Evolutionary conservation across 2,113 vertebrate genomes (phyloP).

Genomic region (Megaleporinus macrocephalus): DNA sequence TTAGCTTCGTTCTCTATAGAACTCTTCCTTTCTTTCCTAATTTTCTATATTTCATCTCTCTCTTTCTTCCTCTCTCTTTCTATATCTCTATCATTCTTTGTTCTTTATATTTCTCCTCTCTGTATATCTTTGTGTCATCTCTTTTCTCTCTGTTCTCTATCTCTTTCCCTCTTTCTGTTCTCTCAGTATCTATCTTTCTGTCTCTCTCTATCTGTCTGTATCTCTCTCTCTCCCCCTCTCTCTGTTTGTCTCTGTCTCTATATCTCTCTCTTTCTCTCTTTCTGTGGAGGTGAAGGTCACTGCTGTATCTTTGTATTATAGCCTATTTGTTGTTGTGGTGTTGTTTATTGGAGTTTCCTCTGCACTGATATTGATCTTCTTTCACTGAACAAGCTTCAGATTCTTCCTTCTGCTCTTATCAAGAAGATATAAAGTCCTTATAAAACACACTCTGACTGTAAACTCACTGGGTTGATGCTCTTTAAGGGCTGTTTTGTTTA

Average conservation of each 20-base stretch:
- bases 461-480: too few relatives aligned
- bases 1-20: too few relatives aligned
- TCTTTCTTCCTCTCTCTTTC: slow-evolving; percentile 33
- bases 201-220: slow-evolving; percentile 17
- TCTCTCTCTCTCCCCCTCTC: background rate
- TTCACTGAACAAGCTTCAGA: background rate
- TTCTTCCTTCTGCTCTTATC: background rate
- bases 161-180: slow-evolving; percentile 8
- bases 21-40: too few relatives aligned
- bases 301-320: background rate
- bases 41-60: too few relatives aligned
- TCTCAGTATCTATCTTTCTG: background rate
- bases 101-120: slow-evolving; percentile 33
- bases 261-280: background rate
- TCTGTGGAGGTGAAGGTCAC: background rate
- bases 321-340: background rate
- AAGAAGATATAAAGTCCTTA: too few relatives aligned
- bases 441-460: too few relatives aligned
- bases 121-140: background rate
- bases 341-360: background rate
- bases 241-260: background rate
- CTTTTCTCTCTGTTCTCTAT: slow-evolving; percentile 28
- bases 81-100: slow-evolving; percentile 54
- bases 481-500: too few relatives aligned
- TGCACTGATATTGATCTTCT: background rate